Percentiles rank a stretch among this genome's conserved stretches.
Evolutionary conservation across 2,797 vertebrate species (phyloP).

Genomic region (Pseudochirops corinnae): DNA sequence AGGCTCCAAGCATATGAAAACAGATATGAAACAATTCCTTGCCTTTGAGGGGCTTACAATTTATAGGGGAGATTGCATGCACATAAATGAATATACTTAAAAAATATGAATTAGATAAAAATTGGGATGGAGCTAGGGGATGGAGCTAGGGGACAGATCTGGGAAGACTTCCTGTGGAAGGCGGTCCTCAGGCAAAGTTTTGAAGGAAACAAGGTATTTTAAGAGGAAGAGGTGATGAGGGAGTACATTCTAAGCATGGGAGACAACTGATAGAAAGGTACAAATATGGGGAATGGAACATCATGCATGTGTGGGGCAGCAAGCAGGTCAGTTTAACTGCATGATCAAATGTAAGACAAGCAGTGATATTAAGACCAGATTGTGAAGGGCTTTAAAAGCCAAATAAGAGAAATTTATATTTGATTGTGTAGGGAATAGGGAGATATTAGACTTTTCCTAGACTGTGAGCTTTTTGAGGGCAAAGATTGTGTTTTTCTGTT

Average conservation of each 20-base stretch:
- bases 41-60: conserved; percentile 21
- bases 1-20: background rate
- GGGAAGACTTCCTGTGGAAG: background rate
- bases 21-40: background rate
- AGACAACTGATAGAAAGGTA: background rate
- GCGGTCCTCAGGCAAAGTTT: background rate
- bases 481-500: background rate
- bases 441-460: background rate
- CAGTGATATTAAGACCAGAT: background rate
- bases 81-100: background rate
- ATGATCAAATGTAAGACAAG: background rate
- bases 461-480: background rate
- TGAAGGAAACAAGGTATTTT: background rate
- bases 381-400: background rate
- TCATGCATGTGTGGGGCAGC: background rate
- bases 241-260: background rate
- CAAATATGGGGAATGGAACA: background rate
- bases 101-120: background rate
- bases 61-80: background rate
- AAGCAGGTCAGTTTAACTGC: background rate
- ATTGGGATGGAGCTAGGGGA: background rate
- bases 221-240: background rate
- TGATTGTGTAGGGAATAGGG: background rate
- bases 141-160: background rate
- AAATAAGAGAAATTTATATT: background rate